Conservation (phyloP, 2,888 invertebrate species). For the Taphrorychus bicolor region DNA sequence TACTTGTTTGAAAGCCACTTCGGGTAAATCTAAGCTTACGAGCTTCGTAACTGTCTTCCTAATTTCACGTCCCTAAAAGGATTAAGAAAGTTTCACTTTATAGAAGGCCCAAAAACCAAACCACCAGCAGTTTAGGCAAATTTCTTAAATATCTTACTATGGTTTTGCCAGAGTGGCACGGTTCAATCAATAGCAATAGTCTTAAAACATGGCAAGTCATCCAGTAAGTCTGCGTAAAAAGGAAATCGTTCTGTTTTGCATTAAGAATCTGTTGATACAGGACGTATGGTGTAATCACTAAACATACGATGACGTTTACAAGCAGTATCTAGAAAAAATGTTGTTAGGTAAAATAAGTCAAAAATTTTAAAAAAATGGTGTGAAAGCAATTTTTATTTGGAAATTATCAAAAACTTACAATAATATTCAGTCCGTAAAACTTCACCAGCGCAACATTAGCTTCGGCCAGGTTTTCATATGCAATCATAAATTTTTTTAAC, state of each 20-base stretch:
- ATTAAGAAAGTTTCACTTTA: not conserved
- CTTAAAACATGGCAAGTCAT: constrained; percentile 33
- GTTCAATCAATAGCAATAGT: constrained; percentile 25
- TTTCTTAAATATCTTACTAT: constrained; percentile 21
- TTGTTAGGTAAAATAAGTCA: too few relatives aligned
- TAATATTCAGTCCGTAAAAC: constrained; percentile 1
- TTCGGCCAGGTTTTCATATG: constrained; percentile 11
- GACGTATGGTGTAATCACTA: constrained; percentile 31
- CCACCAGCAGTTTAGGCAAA: too few relatives aligned
- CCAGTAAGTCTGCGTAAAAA: constrained; percentile 33
- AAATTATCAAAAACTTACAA: too few relatives aligned
- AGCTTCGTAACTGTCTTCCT: constrained; percentile 6
- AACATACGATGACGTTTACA: constrained; percentile 16
- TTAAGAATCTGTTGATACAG: constrained; percentile 31
- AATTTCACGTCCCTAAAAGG: constrained; percentile 16
- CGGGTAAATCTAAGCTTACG: constrained; percentile 2
- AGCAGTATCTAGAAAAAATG: constrained; percentile 21
- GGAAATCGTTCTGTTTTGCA: constrained; percentile 11
- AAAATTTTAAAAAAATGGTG: too few relatives aligned
- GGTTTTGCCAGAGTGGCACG: constrained; percentile 17
- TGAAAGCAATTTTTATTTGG: too few relatives aligned
- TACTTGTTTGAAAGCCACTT: constrained; percentile 21
- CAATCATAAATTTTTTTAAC: constrained; percentile 13
- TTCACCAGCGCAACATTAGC: constrained; percentile 11
- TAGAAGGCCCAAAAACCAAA: too few relatives aligned